A percentile compares a stretch with the other conserved stretches of the same genome.
Evolutionary conservation across 2,888 invertebrate genomes (phyloP).

Genomic region (Pammene aurita): DNA sequence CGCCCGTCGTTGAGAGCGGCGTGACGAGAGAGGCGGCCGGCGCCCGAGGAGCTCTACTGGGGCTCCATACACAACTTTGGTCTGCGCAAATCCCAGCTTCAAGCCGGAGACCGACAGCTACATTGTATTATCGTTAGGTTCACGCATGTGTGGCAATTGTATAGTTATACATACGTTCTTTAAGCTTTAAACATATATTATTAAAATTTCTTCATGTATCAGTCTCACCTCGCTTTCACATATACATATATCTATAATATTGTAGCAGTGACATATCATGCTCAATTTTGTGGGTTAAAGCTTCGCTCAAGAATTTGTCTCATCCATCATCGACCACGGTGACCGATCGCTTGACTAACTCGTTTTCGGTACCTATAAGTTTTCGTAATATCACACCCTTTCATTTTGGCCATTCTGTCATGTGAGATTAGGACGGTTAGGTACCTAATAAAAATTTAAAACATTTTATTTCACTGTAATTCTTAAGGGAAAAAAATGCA

Average conservation of each 20-base stretch:
- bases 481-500: no score
- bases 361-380: constrained; percentile 22
- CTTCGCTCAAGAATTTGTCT: constrained; percentile 23
- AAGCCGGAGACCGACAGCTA: no score
- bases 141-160: no score
- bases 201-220: background rate
- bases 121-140: no score
- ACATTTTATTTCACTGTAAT: no score
- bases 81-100: no score
- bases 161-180: no score
- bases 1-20: no score
- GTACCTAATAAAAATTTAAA: background rate
- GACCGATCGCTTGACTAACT: constrained; percentile 34
- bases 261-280: background rate
- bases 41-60: no score
- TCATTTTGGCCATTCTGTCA: constrained; percentile 2
- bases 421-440: background rate
- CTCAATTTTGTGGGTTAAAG: constrained; percentile 21
- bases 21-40: no score
- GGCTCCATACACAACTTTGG: no score
- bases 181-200: background rate
- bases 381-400: constrained; percentile 22
- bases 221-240: background rate
- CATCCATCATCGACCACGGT: constrained; percentile 19
- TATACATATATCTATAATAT: no score